Conservation (phyloP, 2,113 vertebrate genomes). For the Oophaga pumilio region DNA sequence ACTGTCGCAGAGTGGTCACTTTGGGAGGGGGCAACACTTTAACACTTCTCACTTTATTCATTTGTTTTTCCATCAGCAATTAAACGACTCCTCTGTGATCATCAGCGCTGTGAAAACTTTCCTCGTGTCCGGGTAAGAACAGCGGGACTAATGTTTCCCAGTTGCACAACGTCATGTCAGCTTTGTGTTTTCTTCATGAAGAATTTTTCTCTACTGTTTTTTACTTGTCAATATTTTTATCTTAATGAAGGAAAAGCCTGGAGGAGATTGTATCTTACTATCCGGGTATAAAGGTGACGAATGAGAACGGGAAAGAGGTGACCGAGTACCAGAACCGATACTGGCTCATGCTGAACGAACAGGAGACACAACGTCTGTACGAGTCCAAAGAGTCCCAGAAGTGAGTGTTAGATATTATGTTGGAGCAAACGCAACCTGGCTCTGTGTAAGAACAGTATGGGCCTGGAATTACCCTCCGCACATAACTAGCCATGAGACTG, state of each 20-base stretch:
- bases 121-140: slow-evolving; percentile 83
- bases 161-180: too few species aligned
- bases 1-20: too few species aligned
- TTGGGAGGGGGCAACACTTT: too few species aligned
- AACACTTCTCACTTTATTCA: too few species aligned
- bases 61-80: slow-evolving; percentile 77
- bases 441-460: too few species aligned
- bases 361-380: slow-evolving; percentile 74
- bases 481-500: too few species aligned
- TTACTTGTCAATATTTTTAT: slow-evolving; percentile 42
- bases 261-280: slow-evolving; percentile 83
- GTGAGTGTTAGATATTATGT: slow-evolving; percentile 68
- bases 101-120: slow-evolving; percentile 89
- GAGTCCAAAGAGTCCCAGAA: slow-evolving; percentile 81
- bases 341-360: slow-evolving; percentile 92
- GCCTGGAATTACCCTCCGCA: too few species aligned
- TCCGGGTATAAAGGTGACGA: slow-evolving; percentile 82
- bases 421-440: too few species aligned
- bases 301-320: slow-evolving; percentile 86
- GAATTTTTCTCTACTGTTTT: not conserved
- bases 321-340: slow-evolving; percentile 91
- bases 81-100: slow-evolving; percentile 96
- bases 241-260: slow-evolving; percentile 76
- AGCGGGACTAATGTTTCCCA: too few species aligned
- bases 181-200: not conserved